Base-by-base conservation (phyloP, 2,797 vertebrate species). In the Petrocephalus schoutedeni region DNA sequence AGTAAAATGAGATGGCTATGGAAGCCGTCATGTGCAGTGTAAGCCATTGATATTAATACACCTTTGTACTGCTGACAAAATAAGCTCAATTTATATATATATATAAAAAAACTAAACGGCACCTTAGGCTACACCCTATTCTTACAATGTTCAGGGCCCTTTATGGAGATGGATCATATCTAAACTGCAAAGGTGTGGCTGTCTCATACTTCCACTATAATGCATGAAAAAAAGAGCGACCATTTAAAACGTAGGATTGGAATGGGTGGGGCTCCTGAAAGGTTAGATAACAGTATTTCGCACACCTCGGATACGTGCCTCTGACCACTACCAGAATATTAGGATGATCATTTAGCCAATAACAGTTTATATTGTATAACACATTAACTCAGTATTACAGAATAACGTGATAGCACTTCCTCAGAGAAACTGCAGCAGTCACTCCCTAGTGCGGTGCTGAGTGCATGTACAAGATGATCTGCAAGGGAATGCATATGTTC, bases 401-500 rank as follows among this genome's bases (percentile, higher is more conserved):
- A 82, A 45, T 82, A 51, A 82, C 45, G 51, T 82, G 21, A 83
- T 19, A 21, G 80, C 80, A 54, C 21, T 83, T 83, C 80, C 21
- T 51, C 80, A 12, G 80, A 51, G n/a, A 28, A 54, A 51, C 45
- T 9, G 82, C 74, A 83, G 74, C 87, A 83, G 87, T 21, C 87
- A 82, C 87, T 87, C 87, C 87, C 71, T 87, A 14, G 53, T 58
- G 23, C 74, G 9, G 32, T 57, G 0, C 41, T 21, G 54, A 87
- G 71, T 1, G 32, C 54, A 32, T 54, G 51, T 45, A 56, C 21
- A 32, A 87, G 86, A 71, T 19, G 23, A 10, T 28, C 74, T 49
- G 71, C 71, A 59, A 74, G 83, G 56, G 74, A 82, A 58, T 82
- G 87, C 56, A 12, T 59, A 57, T 82, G 32, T 77, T 87, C 64